Percentiles rank a stretch among this genome's conserved stretches.
phyloP scores from a whole-genome alignment of 2,797 vertebrate genomes.

The Melopsittacus undulatus region DNA sequence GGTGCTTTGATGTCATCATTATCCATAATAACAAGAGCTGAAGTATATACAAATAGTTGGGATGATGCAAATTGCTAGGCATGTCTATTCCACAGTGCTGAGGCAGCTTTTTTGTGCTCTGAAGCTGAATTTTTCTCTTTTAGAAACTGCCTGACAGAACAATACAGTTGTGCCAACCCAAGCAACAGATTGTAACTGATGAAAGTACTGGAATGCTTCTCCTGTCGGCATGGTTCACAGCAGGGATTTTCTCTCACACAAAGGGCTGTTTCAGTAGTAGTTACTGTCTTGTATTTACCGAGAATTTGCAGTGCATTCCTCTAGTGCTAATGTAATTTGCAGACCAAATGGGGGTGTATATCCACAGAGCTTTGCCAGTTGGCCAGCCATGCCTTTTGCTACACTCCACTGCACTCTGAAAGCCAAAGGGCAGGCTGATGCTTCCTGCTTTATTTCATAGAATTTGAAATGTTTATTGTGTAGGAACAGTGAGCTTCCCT shows the following conservation, averaged over 20 bases:
- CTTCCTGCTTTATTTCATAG: not conserved
- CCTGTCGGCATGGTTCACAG: accelerated
- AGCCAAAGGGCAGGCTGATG: not conserved
- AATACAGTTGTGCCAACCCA: not conserved
- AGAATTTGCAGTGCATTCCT: not conserved
- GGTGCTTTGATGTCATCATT: not conserved
- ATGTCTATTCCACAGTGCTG: not conserved
- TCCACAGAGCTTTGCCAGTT: not conserved
- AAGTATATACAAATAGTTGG: not conserved
- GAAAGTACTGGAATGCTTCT: not conserved
- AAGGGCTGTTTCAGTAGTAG: not conserved
- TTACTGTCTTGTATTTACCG: not conserved
- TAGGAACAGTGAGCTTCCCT: not conserved
- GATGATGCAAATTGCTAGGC: not conserved
- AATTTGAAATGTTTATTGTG: not conserved
- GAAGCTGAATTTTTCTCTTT: not conserved
- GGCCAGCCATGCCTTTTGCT: not conserved
- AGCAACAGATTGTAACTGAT: not conserved
- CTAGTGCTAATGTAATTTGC: not conserved
- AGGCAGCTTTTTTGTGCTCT: not conserved
- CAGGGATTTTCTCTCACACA: not conserved
- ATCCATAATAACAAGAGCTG: not conserved
- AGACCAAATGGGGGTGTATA: not conserved
- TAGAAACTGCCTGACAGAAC: not conserved
- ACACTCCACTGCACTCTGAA: not conserved